Conservation (phyloP, 2,888 invertebrate species). For the Seladonia tumulorum region DNA sequence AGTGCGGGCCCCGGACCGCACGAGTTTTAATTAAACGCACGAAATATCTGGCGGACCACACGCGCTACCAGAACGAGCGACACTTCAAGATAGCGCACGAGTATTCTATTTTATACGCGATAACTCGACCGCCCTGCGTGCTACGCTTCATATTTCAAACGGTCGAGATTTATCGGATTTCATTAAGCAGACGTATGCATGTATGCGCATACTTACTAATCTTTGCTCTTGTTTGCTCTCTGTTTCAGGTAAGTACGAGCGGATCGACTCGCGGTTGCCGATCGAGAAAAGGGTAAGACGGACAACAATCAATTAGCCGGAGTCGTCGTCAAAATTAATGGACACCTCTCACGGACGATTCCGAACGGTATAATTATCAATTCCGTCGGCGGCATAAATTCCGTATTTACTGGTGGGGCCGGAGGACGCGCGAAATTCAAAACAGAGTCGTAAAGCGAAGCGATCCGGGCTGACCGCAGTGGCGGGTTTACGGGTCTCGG, state of each 20-base stretch:
- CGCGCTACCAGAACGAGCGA: conserved; percentile 26
- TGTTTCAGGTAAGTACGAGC: conserved; percentile 66
- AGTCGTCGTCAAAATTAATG: neutral
- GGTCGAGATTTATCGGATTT: conserved; percentile 34
- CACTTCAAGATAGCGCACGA: conserved; percentile 47
- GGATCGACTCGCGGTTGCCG: neutral
- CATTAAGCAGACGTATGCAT: conserved; percentile 16
- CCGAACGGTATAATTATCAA: conserved; percentile 39
- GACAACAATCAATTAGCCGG: neutral
- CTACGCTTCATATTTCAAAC: conserved; percentile 15
- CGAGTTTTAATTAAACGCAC: conserved; percentile 47
- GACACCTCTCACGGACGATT: neutral
- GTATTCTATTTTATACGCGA: conserved; percentile 48
- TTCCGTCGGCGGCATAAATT: conserved; percentile 20
- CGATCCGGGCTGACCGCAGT: conserved; percentile 52
- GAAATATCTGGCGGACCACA: conserved; percentile 26
- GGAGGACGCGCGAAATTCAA: conserved; percentile 69
- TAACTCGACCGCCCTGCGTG: conserved; percentile 33
- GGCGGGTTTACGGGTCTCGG: conserved; percentile 68
- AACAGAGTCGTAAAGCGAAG: conserved; percentile 74
- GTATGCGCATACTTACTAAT: conserved; percentile 41
- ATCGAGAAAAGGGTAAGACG: neutral
- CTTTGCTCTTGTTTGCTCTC: conserved; percentile 15
- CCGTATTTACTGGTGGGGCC: conserved; percentile 12
- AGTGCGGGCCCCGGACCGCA: conserved; percentile 13